Conservation (phyloP, 35 echinoderm and acorn worm genomes). For the Apostichopus californicus region DNA sequence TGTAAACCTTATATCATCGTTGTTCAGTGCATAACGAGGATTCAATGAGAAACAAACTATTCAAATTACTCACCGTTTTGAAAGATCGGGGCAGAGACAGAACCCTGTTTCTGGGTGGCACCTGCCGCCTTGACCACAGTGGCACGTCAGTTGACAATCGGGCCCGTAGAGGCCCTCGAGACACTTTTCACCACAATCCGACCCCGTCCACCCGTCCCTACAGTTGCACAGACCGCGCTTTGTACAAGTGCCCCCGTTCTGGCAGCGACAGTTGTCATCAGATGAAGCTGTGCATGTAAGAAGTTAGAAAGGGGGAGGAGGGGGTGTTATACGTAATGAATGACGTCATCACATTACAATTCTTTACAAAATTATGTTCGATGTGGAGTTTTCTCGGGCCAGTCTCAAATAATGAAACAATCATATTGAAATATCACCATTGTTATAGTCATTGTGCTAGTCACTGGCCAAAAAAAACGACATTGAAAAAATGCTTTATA, state of each 20-base stretch:
- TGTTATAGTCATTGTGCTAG: no score
- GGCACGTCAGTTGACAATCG: not conserved
- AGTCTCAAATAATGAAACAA: no score
- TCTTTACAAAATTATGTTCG: no score
- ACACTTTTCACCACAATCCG: not conserved
- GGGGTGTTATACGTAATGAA: not conserved
- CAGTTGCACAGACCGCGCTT: constrained; percentile 3
- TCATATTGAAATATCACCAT: no score
- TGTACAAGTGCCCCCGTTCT: constrained; percentile 47
- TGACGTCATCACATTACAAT: not conserved
- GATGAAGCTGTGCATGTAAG: not conserved
- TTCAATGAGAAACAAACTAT: no score
- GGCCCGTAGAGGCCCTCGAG: constrained; percentile 27
- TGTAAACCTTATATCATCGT: no score
- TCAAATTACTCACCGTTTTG: constrained; percentile 22
- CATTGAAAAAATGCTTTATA: no score
- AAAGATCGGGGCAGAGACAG: constrained; percentile 38
- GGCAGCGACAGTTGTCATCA: not conserved
- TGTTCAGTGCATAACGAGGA: no score
- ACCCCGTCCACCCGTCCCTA: constrained; percentile 37
- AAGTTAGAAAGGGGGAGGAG: not conserved
- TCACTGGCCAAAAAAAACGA: no score
- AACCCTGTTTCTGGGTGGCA: constrained; percentile 43
- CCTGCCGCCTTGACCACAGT: not conserved
- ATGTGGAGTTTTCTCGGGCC: no score